These are phyloP conservation scores for Nephila pilipes DNA, from an alignment of 1,140 invertebrate species.

Conservation along the genomic window DNA sequence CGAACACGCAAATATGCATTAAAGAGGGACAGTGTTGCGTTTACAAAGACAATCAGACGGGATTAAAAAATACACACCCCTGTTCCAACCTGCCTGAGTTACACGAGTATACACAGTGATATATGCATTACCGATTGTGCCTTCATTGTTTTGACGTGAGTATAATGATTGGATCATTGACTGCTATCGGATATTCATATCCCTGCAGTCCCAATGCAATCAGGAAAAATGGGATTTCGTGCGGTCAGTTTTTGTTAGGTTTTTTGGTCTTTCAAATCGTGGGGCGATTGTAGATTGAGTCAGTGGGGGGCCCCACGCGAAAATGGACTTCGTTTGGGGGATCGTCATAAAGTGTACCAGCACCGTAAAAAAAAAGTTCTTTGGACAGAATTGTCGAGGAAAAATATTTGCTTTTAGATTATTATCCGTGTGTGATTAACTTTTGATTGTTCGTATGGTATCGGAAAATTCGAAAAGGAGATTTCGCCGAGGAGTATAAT, in stretches of 20 bases:
- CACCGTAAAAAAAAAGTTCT: background rate
- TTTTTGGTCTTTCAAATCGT: conserved; percentile 13
- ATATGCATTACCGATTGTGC: background rate
- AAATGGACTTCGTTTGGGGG: conserved; percentile 2
- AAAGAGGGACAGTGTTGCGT: conserved; percentile 38
- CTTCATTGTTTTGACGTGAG: conserved; percentile 57
- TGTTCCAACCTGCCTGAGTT: background rate
- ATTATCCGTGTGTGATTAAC: background rate
- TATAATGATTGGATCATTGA: conserved; percentile 61
- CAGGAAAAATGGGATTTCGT: conserved; percentile 50
- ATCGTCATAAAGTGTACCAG: background rate
- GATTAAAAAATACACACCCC: conserved; percentile 11
- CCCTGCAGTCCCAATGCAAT: conserved; percentile 50
- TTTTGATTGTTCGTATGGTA: background rate
- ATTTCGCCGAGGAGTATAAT: too few relatives aligned
- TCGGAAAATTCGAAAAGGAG: background rate
- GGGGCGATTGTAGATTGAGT: conserved; percentile 35
- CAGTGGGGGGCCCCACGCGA: background rate
- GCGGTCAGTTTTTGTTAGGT: conserved; percentile 4
- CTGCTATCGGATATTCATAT: conserved; percentile 50
- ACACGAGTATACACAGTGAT: conserved; percentile 3
- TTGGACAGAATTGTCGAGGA: background rate
- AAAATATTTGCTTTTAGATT: background rate
- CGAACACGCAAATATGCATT: conserved; percentile 55
- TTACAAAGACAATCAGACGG: conserved; percentile 1